Percentiles rank a stretch among this genome's conserved stretches.
phyloP scores from a whole-genome alignment of 2,113 vertebrate species.

The Callionymus lyra region DNA sequence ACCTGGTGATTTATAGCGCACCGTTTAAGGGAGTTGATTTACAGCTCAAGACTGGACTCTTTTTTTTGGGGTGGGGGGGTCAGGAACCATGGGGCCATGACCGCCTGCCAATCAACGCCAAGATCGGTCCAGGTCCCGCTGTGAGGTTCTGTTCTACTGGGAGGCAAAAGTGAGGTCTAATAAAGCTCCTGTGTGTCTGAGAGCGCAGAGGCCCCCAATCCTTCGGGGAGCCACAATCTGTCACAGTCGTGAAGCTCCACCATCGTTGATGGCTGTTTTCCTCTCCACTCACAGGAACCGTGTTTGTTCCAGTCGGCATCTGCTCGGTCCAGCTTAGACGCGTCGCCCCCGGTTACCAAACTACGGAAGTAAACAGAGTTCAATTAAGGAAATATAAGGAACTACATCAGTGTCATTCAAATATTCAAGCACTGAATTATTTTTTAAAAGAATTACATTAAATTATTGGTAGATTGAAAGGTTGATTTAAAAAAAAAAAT shows the following conservation, averaged over 20 bases:
- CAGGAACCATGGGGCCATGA: too few species aligned
- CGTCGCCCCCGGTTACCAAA: too few species aligned
- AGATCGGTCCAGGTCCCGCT: constrained; percentile 17
- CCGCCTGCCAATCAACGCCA: constrained; percentile 10
- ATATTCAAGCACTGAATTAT: too few species aligned
- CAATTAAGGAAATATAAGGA: too few species aligned
- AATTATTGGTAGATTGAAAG: too few species aligned
- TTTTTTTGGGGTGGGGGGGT: too few species aligned
- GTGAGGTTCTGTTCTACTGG: constrained; percentile 28
- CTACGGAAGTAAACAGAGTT: too few species aligned
- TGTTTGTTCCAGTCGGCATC: constrained; percentile 21
- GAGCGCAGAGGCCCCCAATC: constrained; percentile 30
- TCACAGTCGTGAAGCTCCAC: constrained; percentile 35
- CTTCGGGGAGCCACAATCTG: constrained; percentile 38
- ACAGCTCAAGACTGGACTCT: constrained; percentile 16
- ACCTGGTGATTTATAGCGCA: constrained; percentile 39
- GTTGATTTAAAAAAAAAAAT: too few species aligned
- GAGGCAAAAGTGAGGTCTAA: constrained; percentile 32
- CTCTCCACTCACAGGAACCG: constrained; percentile 25
- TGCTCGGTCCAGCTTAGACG: too few species aligned
- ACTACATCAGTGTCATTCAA: too few species aligned
- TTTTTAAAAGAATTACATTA: too few species aligned
- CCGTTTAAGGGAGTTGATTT: constrained; percentile 27
- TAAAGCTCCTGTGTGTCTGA: constrained; percentile 38
- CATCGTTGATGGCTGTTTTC: constrained; percentile 20